Evolutionary conservation across 2,888 invertebrate species (phyloP).

Genomic region (Gandaritis pyraliata): DNA sequence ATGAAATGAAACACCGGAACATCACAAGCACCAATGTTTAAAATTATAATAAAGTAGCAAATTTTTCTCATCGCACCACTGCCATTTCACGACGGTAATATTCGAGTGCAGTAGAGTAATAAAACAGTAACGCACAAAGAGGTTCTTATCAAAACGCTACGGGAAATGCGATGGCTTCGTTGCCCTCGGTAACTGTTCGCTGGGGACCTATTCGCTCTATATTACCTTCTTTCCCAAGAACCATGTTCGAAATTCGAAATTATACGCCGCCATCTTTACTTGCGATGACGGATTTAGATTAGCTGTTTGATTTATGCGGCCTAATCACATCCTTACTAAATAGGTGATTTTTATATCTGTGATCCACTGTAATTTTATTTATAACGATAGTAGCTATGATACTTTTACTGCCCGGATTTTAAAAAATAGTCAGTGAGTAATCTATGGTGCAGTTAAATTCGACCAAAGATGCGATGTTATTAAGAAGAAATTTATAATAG

Average conservation of each 20-base stretch:
- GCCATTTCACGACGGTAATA: constrained; percentile 44
- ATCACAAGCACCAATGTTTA: constrained; percentile 40
- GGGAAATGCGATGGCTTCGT: constrained; percentile 57
- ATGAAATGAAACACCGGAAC: constrained; percentile 24
- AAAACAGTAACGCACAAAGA: constrained; percentile 56
- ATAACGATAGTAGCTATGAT: background rate
- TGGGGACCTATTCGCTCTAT: constrained; percentile 66
- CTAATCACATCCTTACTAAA: background rate
- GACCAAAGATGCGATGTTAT: background rate
- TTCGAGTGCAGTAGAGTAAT: constrained; percentile 48
- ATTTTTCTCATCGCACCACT: constrained; percentile 31
- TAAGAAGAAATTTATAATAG: background rate
- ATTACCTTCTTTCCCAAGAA: constrained; percentile 63
- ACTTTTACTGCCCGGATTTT: background rate
- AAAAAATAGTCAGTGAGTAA: background rate
- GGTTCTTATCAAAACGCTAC: constrained; percentile 65
- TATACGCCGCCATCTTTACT: constrained; percentile 65
- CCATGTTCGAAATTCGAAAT: constrained; percentile 64
- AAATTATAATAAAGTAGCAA: constrained; percentile 43
- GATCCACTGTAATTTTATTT: background rate
- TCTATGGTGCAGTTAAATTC: too few species aligned
- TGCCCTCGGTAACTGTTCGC: constrained; percentile 62
- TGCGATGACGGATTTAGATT: constrained; percentile 70
- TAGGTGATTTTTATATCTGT: background rate
- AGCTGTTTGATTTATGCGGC: constrained; percentile 51